These are phyloP conservation scores for Virgularia gustaviana DNA, from an alignment of 92 coral and sea anemone species.

Conservation along the genomic window DNA sequence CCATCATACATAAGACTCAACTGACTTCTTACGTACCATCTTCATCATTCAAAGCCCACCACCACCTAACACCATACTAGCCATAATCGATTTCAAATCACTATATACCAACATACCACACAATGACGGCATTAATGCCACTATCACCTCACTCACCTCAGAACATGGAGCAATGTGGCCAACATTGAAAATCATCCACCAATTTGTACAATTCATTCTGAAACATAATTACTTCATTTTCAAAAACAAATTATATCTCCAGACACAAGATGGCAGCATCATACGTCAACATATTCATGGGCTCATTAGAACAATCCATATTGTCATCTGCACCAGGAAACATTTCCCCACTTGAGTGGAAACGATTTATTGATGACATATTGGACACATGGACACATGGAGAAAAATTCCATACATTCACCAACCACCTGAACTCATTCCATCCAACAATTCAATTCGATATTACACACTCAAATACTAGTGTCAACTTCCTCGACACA, in stretches of 20 bases:
- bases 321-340: background rate
- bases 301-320: too few species aligned
- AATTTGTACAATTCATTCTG: slow-evolving; percentile 16
- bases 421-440: slow-evolving; percentile 16
- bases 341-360: slow-evolving; percentile 28
- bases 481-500: too few species aligned
- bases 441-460: too few species aligned
- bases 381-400: slow-evolving; percentile 40
- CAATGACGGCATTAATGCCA: slow-evolving; percentile 26
- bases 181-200: background rate
- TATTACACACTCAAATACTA: too few species aligned
- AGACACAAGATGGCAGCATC: too few species aligned
- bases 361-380: slow-evolving; percentile 37
- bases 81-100: slow-evolving; percentile 28
- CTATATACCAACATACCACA: slow-evolving; percentile 43
- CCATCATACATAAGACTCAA: slow-evolving; percentile 49
- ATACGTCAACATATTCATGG: too few species aligned
- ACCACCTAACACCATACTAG: slow-evolving; percentile 30
- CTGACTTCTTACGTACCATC: slow-evolving; percentile 39
- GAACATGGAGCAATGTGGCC: background rate
- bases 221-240: slow-evolving; percentile 34
- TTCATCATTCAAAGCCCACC: slow-evolving; percentile 35
- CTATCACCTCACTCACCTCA: slow-evolving; percentile 5
- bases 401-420: background rate
- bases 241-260: slow-evolving; percentile 21